Evolutionary conservation across 2,888 invertebrate genomes (phyloP).

Genomic region (Heliconius cydno): DNA sequence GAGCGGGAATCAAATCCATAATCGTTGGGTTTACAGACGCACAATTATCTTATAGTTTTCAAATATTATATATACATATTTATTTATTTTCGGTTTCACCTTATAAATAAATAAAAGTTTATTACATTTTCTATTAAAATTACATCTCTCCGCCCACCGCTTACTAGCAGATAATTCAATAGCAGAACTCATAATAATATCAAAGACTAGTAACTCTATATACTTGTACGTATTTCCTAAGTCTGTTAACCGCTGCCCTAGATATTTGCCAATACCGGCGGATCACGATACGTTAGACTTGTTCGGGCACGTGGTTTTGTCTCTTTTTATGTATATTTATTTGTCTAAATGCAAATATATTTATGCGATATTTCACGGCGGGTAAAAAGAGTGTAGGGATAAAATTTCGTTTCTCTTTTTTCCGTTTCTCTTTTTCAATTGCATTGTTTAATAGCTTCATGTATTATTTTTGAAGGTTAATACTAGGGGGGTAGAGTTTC

Average conservation of each 20-base stretch:
- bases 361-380: not conserved
- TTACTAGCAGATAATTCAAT: constrained; percentile 8
- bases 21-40: no score
- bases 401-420: not conserved
- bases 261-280: constrained; percentile 25
- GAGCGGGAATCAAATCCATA: no score
- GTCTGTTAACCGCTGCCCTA: constrained; percentile 29
- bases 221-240: constrained; percentile 27
- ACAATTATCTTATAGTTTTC: no score
- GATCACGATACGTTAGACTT: constrained; percentile 17
- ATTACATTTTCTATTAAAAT: not conserved
- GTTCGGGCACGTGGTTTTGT: not conserved
- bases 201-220: constrained; percentile 36
- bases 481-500: no score
- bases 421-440: not conserved
- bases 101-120: no score
- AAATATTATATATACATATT: no score
- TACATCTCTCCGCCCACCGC: not conserved
- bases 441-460: no score
- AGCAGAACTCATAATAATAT: constrained; percentile 49
- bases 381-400: not conserved
- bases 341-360: not conserved
- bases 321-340: not conserved
- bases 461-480: no score
- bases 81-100: no score